Evolutionary conservation across 2,113 vertebrate genomes (phyloP), one percentile per base, ranked within the genome.

Genomic region (Muscicapa adusta): DNA sequence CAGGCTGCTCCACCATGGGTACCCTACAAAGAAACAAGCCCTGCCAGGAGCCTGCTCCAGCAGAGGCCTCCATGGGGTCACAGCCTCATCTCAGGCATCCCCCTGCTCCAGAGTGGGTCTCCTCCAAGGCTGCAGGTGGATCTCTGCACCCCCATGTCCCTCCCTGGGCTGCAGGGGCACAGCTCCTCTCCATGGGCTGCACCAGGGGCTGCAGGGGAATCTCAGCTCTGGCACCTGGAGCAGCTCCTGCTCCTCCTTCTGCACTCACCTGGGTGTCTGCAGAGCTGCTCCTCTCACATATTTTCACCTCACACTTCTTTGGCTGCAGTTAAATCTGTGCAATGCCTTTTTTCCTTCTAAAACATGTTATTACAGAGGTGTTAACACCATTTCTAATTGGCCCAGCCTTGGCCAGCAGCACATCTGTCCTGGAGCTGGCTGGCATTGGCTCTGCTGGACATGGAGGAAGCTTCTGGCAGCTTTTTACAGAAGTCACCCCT

Each of bases 71-170:
- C 12, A 17, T 3, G 2, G 5, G 5, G 5, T 50, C 60, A 66
- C 16, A 34, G 29, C 12, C 13, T 85, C 12, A 15, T 74, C 10
- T 10, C 34, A 17, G 42, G 29, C 1, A 63, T 6, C 29, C 58
- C 13, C 18, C 36, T 53, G 24, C 47, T 18, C 31, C 2, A 2
- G 8, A 2, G 1, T 42, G 31, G 5, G 18, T 1, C 29, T 29
- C 12, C 18, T n/a, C 3, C 29, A 0, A 11, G 43, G 8, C 28
- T 28, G 18, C 50, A 63, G 58, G 8, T 47, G 18, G 40, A 56
- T 85, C 58, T 56, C 28, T 54, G 14, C 40, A 15, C 2, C 18
- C 23, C 10, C 0, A 0, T 36, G 36, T 5, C 0, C 5, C 40
- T 47, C 28, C 58, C 5, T 23, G 68, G 22, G n/a, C 31, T 51